phyloP scores from a whole-genome alignment of 2,113 vertebrate species.

The Xiphophorus maculatus region DNA sequence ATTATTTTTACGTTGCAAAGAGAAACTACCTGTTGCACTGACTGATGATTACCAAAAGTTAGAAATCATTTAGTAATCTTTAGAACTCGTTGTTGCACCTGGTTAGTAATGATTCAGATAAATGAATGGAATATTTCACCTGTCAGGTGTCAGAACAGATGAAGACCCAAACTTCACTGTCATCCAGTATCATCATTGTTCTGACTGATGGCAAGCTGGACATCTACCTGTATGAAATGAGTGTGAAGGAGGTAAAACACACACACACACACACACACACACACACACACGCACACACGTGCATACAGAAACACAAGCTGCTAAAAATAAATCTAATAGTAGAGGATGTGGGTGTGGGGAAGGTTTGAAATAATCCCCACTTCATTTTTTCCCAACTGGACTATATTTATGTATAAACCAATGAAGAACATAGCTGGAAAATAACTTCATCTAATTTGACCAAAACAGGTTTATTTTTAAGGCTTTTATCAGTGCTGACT shows the following conservation, averaged over 20 bases:
- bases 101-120: neutral
- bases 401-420: neutral
- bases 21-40: too few species aligned
- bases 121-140: neutral
- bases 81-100: neutral
- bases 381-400: neutral
- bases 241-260: constrained; percentile 83
- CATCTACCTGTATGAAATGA: constrained; percentile 82
- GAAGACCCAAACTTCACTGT: constrained; percentile 77
- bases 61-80: neutral
- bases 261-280: constrained; percentile 3
- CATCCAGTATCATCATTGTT: constrained; percentile 90
- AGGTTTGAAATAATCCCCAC: neutral
- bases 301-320: neutral
- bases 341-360: neutral
- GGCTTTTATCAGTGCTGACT: neutral
- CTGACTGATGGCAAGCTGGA: constrained; percentile 94
- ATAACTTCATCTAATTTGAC: neutral
- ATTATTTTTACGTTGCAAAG: too few species aligned
- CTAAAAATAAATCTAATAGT: neutral
- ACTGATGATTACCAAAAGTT: neutral
- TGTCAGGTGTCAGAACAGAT: constrained; percentile 89
- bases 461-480: neutral
- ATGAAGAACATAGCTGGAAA: neutral
- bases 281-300: neutral